Evolutionary conservation across 2,113 vertebrate genomes (phyloP), one percentile per base, ranked within the genome.

Genomic region (Empidonax traillii): DNA sequence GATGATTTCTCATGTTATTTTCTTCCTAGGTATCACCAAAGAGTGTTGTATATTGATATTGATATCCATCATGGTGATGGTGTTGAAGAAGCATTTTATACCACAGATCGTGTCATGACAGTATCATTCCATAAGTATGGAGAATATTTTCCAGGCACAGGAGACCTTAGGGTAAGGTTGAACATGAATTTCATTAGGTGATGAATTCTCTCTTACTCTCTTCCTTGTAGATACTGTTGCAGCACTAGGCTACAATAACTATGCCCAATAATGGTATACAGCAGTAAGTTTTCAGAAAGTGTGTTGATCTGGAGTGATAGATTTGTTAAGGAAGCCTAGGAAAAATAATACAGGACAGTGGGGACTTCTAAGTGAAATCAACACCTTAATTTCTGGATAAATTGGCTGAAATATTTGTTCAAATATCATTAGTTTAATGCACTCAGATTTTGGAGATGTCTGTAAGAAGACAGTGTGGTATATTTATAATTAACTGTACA

Each of bases 51-150:
- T 94, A 98, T 98, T 98, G 98, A 98, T 94, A 98, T 98, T 94
- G 98, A 98, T 95, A 98, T 98, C 82, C 98, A 98, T 97, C 98
- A 98, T 89, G 98, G 98, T 96, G 98, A 98, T 97, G 98, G 98
- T 96, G 98, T 98, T 87, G 98, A 98, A 97, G 98, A 98, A 97
- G 98, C 98, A 79, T 98, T 98, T 98, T 98, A 98, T 95, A 98
- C 98, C 23, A 98, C 98, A 90, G 98, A 98, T 89, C 98, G 98
- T 78, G 98, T 98, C n/a, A 98, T 98, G 98, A 98, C 98, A 47
- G 98, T 98, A 89, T 98, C 98, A 92, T 98, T 98, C 98, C 98
- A 98, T 96, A 98, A 98, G 49, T 98, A 98, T 62, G 98, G 98
- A 79, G 98, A 98, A 90, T 98, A 98, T 97, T 98, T 98, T 94